Conservation (phyloP, 1,140 invertebrate genomes). For the Hetaerina americana region DNA sequence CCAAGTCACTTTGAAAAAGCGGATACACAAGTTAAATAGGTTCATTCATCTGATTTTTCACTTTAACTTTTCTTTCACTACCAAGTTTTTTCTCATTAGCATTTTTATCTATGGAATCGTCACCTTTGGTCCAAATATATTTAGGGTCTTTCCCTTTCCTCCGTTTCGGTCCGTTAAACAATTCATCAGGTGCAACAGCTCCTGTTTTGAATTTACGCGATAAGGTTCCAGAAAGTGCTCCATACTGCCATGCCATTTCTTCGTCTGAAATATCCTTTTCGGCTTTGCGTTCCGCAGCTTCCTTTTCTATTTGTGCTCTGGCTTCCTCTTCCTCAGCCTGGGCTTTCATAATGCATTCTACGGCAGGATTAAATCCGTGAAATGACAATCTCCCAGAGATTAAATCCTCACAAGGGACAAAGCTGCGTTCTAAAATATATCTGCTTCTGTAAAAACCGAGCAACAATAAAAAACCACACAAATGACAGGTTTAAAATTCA, state of each 20-base stretch:
- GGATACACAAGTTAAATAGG: too few relatives aligned
- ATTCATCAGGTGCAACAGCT: background rate
- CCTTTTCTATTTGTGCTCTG: conserved; percentile 25
- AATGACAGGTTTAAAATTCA: conserved; percentile 12
- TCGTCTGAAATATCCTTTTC: conserved; percentile 53
- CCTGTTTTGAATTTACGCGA: conserved; percentile 27
- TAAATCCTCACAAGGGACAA: conserved; percentile 56
- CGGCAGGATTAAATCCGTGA: conserved; percentile 77
- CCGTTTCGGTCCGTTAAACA: background rate
- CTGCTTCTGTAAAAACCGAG: conserved; percentile 49
- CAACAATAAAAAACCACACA: too few relatives aligned
- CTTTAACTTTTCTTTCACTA: too few relatives aligned
- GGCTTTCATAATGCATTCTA: conserved; percentile 55
- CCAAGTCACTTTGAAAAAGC: too few relatives aligned
- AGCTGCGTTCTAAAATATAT: conserved; percentile 63
- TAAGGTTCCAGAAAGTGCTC: conserved; percentile 29
- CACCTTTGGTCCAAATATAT: background rate
- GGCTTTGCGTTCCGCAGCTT: conserved; percentile 28
- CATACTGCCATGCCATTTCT: conserved; percentile 46
- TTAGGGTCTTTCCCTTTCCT: background rate
- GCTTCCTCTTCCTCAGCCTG: conserved; percentile 28
- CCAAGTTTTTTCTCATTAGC: too few relatives aligned
- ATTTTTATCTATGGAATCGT: too few relatives aligned
- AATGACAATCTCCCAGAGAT: conserved; percentile 71
- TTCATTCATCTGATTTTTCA: too few relatives aligned